Conservation (phyloP, 2,888 invertebrate species). For the Phytoseiulus persimilis region DNA sequence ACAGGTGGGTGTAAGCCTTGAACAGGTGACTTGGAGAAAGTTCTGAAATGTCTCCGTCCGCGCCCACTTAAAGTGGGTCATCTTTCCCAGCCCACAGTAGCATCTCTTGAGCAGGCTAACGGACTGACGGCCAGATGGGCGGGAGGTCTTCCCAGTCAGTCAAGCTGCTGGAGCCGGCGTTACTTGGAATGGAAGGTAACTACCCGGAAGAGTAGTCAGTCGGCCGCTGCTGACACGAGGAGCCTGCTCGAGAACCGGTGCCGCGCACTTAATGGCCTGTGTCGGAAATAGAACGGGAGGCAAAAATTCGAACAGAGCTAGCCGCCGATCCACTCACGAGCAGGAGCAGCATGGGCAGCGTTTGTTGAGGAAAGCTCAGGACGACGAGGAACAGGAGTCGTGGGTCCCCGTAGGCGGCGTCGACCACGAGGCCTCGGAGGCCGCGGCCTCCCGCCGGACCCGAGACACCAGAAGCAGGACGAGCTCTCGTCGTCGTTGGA, state of each 20-base stretch:
- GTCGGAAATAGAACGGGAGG: slow-evolving; percentile 34
- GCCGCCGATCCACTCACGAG: background rate
- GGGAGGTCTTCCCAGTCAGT: background rate
- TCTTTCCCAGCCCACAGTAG: background rate
- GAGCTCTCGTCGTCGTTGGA: background rate
- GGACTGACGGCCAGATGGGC: background rate
- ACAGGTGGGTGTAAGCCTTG: background rate
- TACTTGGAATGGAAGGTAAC: background rate
- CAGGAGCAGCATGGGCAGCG: background rate
- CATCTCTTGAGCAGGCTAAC: background rate
- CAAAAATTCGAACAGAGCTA: slow-evolving; percentile 7
- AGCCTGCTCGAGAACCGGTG: background rate
- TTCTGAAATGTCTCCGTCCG: background rate
- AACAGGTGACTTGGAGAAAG: background rate
- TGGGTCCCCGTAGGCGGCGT: background rate
- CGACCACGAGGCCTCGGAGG: background rate
- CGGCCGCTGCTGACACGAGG: background rate
- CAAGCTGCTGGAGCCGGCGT: background rate
- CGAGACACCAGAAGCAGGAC: background rate
- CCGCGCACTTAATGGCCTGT: slow-evolving; percentile 24
- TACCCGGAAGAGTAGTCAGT: background rate
- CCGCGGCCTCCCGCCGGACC: background rate
- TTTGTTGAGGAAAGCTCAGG: background rate
- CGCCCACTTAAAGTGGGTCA: background rate
- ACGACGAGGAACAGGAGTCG: background rate